A percentile compares a stretch with the other conserved stretches of the same genome.
phyloP scores from a whole-genome alignment of 2,888 invertebrate genomes.

The Rutpela maculata region DNA sequence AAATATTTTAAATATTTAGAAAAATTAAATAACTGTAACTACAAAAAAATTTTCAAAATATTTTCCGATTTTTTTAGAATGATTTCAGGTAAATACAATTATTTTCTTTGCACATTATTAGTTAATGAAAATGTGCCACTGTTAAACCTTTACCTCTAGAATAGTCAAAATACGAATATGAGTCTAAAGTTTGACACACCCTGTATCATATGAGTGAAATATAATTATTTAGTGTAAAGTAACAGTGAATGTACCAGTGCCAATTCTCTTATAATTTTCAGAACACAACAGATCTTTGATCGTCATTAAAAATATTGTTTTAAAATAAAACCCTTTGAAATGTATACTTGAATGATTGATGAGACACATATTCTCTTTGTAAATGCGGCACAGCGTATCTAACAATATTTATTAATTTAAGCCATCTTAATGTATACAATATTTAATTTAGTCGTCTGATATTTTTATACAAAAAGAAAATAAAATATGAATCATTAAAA shows the following conservation, averaged over 20 bases:
- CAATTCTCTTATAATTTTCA: background rate
- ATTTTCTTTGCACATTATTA: no score
- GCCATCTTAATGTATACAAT: constrained; percentile 4
- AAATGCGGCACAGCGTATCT: background rate
- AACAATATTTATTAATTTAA: constrained; percentile 18
- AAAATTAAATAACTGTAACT: no score
- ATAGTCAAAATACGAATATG: no score
- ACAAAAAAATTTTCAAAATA: no score
- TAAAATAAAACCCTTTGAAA: constrained; percentile 37
- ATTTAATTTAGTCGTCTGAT: background rate
- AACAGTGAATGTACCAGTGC: background rate
- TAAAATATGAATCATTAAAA: background rate
- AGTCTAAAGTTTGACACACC: no score
- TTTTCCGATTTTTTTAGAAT: no score
- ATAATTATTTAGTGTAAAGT: constrained; percentile 10
- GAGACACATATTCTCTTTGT: constrained; percentile 31
- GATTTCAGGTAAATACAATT: no score
- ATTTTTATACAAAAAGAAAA: background rate
- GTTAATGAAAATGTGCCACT: no score
- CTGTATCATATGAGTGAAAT: background rate
- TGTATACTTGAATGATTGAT: constrained; percentile 29
- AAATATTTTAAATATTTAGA: no score
- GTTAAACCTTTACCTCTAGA: no score
- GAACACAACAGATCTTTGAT: constrained; percentile 29
- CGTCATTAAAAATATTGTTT: constrained; percentile 35